Percentiles rank a stretch among this genome's conserved stretches.
These are phyloP conservation scores for Holacanthus passer DNA, from an alignment of 2,113 vertebrate species.

Conservation along the genomic window DNA sequence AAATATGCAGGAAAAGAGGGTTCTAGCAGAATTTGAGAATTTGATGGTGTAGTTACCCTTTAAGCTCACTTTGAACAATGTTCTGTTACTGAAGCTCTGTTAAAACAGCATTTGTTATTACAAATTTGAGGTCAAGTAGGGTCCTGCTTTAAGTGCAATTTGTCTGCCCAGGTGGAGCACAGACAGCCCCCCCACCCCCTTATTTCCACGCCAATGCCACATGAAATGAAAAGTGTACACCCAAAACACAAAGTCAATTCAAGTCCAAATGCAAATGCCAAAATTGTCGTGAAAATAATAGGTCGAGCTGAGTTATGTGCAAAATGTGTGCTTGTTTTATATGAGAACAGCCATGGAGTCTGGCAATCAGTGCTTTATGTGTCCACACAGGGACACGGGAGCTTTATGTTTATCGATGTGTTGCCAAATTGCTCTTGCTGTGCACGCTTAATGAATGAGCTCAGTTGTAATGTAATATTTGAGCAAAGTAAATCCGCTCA, in stretches of 20 bases:
- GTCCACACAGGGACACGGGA: constrained; percentile 11
- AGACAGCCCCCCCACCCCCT: background rate
- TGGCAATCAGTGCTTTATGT: constrained; percentile 24
- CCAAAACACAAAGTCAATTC: background rate
- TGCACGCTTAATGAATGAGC: constrained; percentile 65
- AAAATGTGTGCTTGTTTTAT: constrained; percentile 9
- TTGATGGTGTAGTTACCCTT: background rate
- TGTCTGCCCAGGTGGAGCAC: background rate
- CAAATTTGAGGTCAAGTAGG: background rate
- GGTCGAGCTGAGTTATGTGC: background rate
- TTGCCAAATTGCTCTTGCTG: constrained; percentile 61
- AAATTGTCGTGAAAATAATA: background rate
- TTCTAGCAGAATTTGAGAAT: background rate
- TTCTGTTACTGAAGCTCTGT: too few relatives aligned
- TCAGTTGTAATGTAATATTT: constrained; percentile 74
- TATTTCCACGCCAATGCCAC: background rate
- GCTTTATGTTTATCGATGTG: constrained; percentile 61
- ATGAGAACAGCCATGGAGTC: background rate
- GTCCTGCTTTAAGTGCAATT: background rate
- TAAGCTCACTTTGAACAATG: background rate
- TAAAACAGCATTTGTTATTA: background rate
- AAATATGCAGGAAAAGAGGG: background rate
- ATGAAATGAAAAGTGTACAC: background rate
- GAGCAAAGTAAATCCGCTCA: constrained; percentile 69
- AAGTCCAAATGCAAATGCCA: constrained; percentile 2